Evolutionary conservation across 1,140 invertebrate genomes (phyloP), one percentile per base, ranked within the genome.

Genomic region (Caenorhabditis latens): DNA sequence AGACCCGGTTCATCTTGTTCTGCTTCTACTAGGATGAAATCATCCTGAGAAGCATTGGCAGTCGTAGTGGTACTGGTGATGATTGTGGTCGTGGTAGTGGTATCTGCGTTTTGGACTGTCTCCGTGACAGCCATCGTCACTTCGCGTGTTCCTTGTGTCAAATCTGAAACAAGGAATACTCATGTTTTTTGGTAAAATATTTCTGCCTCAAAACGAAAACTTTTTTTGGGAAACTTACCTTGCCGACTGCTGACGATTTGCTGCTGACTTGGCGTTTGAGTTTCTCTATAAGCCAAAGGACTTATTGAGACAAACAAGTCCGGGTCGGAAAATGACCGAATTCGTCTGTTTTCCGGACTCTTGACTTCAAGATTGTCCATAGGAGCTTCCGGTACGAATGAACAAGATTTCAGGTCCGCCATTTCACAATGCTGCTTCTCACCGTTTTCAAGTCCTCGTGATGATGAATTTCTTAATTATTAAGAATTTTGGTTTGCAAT

Each of bases 1-100:
- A 79, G 71, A 24, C 71, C 71, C 19, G 46, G 32, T 9, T 79
- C 71, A 9, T 79, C 71, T 19, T 79, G 43, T 79, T 79, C 71
- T n/a, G 71, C 71, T 53, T 79, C 71, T 8, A 79, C 71, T 21
- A 79, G 43, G 2, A 79, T 79, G 46, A 79, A 79, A 40, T 79
- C 71, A 4, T 79, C 71, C 53, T 79, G 71, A 11, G 71, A 50
- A 6, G 71, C 71, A 24, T 46, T 53, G 7, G 46, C 43, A 4
- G 71, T 24, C 2, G 46, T 79, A 6, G 71, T 46, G 1, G 42
- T 79, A 19, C 40, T 53, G 9, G 9, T 50, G 40, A 42, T 24
- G 7, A 43, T 24, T 2, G 71, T 53, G 14, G 43, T 79, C 24
- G 71, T 79, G 5, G 71, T 79, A 8, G 14, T 79, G 9, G 43